Conservation (phyloP, 2,797 vertebrate species). For the Mionectes olivaceus region DNA sequence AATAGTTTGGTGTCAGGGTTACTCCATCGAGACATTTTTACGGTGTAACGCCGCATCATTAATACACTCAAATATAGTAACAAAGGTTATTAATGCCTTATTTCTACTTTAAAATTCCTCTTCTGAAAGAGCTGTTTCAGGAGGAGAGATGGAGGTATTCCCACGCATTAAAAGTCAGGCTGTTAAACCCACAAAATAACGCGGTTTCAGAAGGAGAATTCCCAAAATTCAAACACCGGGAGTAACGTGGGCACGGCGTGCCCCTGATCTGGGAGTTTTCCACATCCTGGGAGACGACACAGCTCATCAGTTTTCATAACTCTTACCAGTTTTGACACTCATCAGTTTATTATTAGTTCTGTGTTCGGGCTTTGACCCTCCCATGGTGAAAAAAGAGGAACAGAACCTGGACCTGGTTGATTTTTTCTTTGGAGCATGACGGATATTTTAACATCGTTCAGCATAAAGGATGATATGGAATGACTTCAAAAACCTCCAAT, state of each 20-base stretch:
- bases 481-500: not conserved
- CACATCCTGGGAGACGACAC: not conserved
- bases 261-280: not conserved
- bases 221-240: not conserved
- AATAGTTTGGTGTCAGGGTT: not conserved
- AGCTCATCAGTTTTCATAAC: not conserved
- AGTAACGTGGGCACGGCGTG: rapidly evolving
- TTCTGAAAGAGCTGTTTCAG: not conserved
- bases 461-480: not conserved
- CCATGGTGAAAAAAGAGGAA: not conserved
- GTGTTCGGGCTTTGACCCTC: too few relatives aligned
- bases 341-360: too few relatives aligned
- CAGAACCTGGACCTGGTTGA: rapidly evolving
- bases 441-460: not conserved
- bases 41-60: rapidly evolving
- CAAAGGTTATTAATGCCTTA: not conserved
- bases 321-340: too few relatives aligned
- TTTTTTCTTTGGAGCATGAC: not conserved
- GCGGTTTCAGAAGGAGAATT: not conserved
- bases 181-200: not conserved
- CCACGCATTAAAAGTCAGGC: rapidly evolving
- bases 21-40: not conserved
- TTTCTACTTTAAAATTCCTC: not conserved
- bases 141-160: not conserved
- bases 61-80: not conserved